phyloP scores from a whole-genome alignment of 2,113 vertebrate genomes.

The Barnardius zonarius region DNA sequence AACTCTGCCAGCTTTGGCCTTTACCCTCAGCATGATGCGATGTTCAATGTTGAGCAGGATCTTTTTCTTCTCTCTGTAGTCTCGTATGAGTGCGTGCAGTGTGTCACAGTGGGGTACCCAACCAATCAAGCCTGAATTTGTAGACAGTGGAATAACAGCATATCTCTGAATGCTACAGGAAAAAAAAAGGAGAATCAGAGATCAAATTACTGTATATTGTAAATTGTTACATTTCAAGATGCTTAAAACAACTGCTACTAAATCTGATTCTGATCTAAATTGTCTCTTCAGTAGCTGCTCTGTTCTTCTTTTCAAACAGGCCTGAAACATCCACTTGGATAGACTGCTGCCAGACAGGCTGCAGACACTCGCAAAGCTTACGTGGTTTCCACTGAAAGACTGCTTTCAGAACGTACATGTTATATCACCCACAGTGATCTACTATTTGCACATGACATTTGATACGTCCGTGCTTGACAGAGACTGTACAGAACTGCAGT shows the following conservation, averaged over 20 bases:
- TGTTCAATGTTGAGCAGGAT: slow-evolving; percentile 98
- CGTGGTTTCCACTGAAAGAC: background rate
- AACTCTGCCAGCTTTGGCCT: background rate
- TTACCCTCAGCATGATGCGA: slow-evolving; percentile 97
- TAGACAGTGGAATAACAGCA: slow-evolving; percentile 94
- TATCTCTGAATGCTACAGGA: slow-evolving; percentile 92
- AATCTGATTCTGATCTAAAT: background rate
- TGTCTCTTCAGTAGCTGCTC: background rate
- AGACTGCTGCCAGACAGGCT: background rate
- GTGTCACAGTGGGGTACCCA: slow-evolving; percentile 99
- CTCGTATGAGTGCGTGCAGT: slow-evolving; percentile 93
- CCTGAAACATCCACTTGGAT: background rate
- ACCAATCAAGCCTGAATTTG: slow-evolving; percentile 96
- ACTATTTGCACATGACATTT: background rate
- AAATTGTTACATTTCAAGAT: background rate
- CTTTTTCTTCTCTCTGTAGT: slow-evolving; percentile 99
- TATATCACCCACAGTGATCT: background rate
- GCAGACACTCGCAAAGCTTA: background rate
- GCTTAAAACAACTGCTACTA: background rate
- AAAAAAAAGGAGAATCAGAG: background rate
- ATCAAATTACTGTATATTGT: background rate
- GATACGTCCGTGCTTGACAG: background rate
- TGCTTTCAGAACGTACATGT: background rate
- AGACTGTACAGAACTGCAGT: background rate
- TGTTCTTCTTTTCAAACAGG: background rate